Percentiles rank a stretch among this genome's conserved stretches.
Conservation (phyloP, 2,113 vertebrate genomes). For the rabbit (Oryctolagus cuniculus) region DNA sequence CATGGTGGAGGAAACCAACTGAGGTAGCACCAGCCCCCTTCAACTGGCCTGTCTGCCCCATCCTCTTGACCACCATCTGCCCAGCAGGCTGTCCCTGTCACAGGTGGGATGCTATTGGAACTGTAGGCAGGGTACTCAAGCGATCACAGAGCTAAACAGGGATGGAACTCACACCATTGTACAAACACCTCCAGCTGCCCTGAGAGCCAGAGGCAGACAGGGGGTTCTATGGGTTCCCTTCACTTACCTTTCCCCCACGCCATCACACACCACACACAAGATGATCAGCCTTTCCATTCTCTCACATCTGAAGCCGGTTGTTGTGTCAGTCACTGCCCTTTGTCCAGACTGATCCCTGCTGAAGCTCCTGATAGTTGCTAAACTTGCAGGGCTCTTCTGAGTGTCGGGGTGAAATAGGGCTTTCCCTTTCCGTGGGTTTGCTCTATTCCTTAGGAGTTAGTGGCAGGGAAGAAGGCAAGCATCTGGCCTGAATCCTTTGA, state of each 20-base stretch:
- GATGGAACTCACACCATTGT: too few species aligned
- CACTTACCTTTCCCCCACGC: too few species aligned
- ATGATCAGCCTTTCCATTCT: neutral
- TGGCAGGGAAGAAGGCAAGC: neutral
- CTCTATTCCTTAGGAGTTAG: neutral
- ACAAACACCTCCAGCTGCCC: neutral
- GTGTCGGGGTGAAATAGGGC: neutral
- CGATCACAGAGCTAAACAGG: accelerated
- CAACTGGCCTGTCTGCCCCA: neutral
- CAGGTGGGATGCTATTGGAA: neutral
- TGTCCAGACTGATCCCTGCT: neutral
- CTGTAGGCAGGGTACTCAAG: neutral
- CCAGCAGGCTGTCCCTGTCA: neutral
- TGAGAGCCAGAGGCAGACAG: neutral
- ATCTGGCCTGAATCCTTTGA: neutral
- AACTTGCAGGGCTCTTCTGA: neutral
- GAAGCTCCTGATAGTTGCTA: neutral
- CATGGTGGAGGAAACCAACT: too few species aligned
- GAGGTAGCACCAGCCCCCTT: neutral
- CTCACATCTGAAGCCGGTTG: neutral
- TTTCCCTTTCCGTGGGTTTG: neutral
- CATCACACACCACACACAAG: neutral
- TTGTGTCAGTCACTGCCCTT: neutral
- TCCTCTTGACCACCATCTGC: too few species aligned
- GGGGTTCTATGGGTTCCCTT: neutral